Conservation (phyloP, 2,797 vertebrate species). For the Myiotriccus ornatus region DNA sequence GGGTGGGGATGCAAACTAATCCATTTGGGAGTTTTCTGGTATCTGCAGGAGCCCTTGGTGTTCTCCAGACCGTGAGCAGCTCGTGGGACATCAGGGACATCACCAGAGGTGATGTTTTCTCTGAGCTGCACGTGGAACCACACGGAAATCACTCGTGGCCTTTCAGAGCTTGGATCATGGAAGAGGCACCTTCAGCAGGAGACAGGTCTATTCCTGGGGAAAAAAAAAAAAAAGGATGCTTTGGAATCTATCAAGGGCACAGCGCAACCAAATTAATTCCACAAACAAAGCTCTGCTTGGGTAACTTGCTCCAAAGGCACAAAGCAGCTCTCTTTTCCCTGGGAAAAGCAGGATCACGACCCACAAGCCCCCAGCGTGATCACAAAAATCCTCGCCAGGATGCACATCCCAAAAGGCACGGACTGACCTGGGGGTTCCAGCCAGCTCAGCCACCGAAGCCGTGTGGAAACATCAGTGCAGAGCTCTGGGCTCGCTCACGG, state of each 20-base stretch:
- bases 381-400: neutral
- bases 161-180: neutral
- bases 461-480: neutral
- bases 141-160: rapidly evolving
- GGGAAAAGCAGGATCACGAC: neutral
- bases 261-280: neutral
- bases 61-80: neutral
- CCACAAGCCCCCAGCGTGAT: rapidly evolving
- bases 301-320: neutral
- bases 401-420: neutral
- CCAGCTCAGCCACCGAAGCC: neutral
- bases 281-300: neutral
- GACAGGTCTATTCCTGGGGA: neutral
- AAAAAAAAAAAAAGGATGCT: neutral
- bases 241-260: neutral
- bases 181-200: neutral
- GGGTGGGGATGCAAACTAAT: neutral
- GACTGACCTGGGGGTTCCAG: neutral
- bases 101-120: neutral
- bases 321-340: neutral
- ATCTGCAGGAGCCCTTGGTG: neutral
- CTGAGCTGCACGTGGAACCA: neutral
- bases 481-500: neutral
- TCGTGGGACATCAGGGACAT: neutral
- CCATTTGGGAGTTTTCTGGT: neutral